Base-by-base conservation (phyloP, 2,113 vertebrate genomes). In the Cyphomyrus plagiostoma region DNA sequence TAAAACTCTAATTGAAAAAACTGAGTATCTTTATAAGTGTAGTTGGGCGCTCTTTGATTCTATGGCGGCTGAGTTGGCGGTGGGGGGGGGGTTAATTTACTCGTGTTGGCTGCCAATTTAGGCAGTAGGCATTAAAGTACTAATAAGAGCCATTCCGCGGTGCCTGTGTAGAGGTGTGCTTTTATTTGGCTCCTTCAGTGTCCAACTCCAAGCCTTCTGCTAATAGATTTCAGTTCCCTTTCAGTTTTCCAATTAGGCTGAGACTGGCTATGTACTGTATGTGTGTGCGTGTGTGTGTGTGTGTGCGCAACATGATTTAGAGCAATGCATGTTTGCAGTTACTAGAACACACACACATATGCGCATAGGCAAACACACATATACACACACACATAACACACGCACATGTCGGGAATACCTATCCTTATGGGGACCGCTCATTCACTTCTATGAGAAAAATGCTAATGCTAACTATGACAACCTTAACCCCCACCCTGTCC, bases 151-250 rank as follows among this genome's bases (percentile, higher is more conserved):
- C 95, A 92, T 93, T 91, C 88, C 86, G 49, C 83, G 80, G 45
- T 46, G 89, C 92, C 89, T 89, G 89, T 92, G 91, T 92, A 91
- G 92, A 94, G 94, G 94, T 95, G 94, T 94, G 92, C 53, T 92
- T 92, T 91, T 89, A 91, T 91, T 92, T 92, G 90, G 89, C 90
- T 93, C 91, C 90, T 49, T 90, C 86, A 90, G 89, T 48, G 21
- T 53, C 52, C 85, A 91, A 91, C 94, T 94, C 93, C 92, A 93
- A 93, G 93, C 84, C 90, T 91, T 92, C 90, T 89, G 87, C 95
- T 96, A 96, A 95, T 96, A 90, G 94, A 95, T 94, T 94, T 96
- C 95, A 95, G 95, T 94, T 95, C 93, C 91, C 91, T 53, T 91
- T 94, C 92, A 90, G 90, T 88, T 90, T 93, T 91, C 95, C 93